Evolutionary conservation across 2,888 invertebrate species (phyloP).

Genomic region (Drosophila leonis): DNA sequence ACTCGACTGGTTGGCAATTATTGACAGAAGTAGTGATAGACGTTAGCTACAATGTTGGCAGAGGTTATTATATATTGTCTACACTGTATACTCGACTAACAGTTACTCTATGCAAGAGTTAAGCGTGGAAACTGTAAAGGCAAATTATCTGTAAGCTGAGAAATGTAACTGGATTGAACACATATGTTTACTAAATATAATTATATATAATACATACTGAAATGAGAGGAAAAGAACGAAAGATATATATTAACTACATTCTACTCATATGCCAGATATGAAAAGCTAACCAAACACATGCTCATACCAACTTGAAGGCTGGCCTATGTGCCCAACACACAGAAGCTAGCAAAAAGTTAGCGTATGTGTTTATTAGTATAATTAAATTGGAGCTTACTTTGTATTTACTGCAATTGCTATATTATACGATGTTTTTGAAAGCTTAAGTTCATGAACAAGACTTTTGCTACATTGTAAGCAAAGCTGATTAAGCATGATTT

Average conservation of each 20-base stretch:
- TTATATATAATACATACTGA: background rate
- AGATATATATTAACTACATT: background rate
- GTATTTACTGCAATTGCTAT: background rate
- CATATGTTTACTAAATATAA: background rate
- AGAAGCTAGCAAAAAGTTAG: background rate
- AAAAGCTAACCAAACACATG: background rate
- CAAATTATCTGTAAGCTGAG: no score
- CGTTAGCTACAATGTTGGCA: conserved; percentile 35
- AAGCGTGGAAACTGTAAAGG: background rate
- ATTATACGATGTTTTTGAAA: background rate
- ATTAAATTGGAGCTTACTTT: background rate
- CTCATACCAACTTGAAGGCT: background rate
- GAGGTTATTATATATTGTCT: no score
- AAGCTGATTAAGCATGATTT: background rate
- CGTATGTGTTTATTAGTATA: background rate
- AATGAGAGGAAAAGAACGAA: no score
- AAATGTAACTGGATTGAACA: background rate
- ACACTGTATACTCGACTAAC: background rate
- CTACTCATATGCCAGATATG: background rate
- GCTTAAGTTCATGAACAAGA: background rate
- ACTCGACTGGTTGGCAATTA: conserved; percentile 19
- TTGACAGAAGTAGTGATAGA: conserved; percentile 8
- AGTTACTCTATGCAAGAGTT: conserved; percentile 3
- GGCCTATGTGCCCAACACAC: background rate
- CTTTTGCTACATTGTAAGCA: background rate